Conservation (phyloP, 2,888 invertebrate genomes). For the Oasisia sp. region DNA sequence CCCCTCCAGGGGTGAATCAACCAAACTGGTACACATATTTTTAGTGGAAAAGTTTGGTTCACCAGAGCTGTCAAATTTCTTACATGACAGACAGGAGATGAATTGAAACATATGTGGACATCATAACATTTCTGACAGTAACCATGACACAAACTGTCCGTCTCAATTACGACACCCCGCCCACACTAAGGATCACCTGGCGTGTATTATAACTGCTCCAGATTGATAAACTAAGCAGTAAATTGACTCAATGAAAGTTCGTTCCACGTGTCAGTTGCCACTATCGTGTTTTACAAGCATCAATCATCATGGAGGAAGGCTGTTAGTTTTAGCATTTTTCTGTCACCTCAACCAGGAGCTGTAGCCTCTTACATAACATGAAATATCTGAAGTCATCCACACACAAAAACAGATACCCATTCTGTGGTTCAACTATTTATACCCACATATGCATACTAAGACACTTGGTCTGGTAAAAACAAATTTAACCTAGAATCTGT, state of each 20-base stretch:
- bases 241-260: background rate
- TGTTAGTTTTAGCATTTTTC: no score
- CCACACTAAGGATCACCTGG: background rate
- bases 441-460: background rate
- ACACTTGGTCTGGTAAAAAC: background rate
- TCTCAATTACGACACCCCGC: background rate
- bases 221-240: background rate
- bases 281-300: background rate
- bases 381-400: background rate
- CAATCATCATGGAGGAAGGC: background rate
- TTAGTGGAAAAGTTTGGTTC: background rate
- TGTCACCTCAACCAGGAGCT: no score
- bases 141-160: background rate
- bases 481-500: background rate
- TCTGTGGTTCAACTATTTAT: background rate
- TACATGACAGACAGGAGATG: background rate
- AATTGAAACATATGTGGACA: background rate
- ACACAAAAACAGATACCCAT: background rate
- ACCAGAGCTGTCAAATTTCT: background rate
- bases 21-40: background rate
- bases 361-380: background rate
- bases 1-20: background rate
- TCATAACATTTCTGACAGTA: background rate
- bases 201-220: background rate
- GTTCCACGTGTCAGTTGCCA: background rate